phyloP scores from a whole-genome alignment of 2,888 invertebrate species.

The Synergus gifuensis region DNA sequence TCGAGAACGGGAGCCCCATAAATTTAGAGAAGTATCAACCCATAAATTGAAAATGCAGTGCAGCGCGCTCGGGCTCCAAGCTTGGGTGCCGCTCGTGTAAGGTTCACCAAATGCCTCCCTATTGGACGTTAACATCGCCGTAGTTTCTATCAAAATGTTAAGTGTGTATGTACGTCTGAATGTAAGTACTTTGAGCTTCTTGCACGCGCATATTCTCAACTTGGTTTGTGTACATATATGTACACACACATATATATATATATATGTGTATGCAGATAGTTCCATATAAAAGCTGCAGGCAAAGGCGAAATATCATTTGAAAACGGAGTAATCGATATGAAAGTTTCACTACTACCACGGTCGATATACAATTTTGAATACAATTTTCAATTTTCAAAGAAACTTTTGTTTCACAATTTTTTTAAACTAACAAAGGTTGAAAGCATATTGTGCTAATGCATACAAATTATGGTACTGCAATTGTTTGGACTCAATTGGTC shows the following conservation, averaged over 20 bases:
- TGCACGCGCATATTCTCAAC: background rate
- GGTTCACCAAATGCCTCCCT: conserved; percentile 7
- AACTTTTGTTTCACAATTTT: background rate
- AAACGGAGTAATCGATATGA: background rate
- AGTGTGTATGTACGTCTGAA: background rate
- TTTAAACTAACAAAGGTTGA: background rate
- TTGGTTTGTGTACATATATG: no score
- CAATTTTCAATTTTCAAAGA: no score
- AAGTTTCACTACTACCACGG: no score
- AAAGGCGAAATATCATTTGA: background rate
- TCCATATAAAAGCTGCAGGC: background rate
- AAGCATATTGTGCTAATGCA: background rate
- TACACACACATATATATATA: no score
- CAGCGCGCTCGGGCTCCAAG: conserved; percentile 19
- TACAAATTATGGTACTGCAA: background rate
- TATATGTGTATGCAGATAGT: background rate
- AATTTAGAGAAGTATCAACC: conserved; percentile 60
- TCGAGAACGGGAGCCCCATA: conserved; percentile 49
- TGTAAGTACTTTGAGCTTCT: background rate
- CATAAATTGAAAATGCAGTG: conserved; percentile 62
- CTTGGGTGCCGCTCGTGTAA: conserved; percentile 7
- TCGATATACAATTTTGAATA: no score
- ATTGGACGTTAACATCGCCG: conserved; percentile 3
- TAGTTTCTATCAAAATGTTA: background rate
- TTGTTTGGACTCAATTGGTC: background rate